Evolutionary conservation across 2,888 invertebrate genomes (phyloP).

Genomic region (Xylota sylvarum): DNA sequence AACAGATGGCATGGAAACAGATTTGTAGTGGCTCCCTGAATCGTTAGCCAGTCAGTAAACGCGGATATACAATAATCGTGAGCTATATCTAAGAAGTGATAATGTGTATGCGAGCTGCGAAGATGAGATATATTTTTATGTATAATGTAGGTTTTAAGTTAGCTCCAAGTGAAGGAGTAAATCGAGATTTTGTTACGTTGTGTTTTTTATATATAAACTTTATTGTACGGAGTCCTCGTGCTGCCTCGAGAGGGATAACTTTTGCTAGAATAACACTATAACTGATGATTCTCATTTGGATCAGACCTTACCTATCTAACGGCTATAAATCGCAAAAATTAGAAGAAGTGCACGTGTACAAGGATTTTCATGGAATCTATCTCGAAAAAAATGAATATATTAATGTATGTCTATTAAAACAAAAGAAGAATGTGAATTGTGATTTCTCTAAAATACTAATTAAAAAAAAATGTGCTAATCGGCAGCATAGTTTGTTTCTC

Average conservation of each 20-base stretch:
- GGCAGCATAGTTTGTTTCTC: too few species aligned
- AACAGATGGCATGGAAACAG: constrained; percentile 69
- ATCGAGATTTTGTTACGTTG: constrained; percentile 60
- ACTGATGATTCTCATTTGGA: constrained; percentile 9
- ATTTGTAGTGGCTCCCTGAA: constrained; percentile 54
- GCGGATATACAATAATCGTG: constrained; percentile 44
- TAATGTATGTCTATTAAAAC: constrained; percentile 24
- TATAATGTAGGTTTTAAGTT: constrained; percentile 49
- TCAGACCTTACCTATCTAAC: not conserved
- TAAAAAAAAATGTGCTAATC: not conserved
- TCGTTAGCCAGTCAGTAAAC: constrained; percentile 21
- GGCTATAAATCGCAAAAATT: not conserved
- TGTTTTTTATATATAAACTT: constrained; percentile 49
- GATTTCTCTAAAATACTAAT: constrained; percentile 43
- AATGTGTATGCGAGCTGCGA: constrained; percentile 34
- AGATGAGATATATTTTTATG: constrained; percentile 42
- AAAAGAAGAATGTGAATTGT: constrained; percentile 46
- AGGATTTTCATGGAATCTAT: constrained; percentile 19
- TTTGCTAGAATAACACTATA: constrained; percentile 10
- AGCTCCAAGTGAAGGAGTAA: constrained; percentile 26
- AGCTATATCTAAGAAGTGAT: constrained; percentile 61
- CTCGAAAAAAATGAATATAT: constrained; percentile 12
- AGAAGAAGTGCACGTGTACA: not conserved
- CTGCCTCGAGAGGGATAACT: constrained; percentile 5
- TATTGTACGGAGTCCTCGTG: constrained; percentile 36